Evolutionary conservation across 1,140 invertebrate genomes (phyloP).

Genomic region (Cydia fagiglandana): DNA sequence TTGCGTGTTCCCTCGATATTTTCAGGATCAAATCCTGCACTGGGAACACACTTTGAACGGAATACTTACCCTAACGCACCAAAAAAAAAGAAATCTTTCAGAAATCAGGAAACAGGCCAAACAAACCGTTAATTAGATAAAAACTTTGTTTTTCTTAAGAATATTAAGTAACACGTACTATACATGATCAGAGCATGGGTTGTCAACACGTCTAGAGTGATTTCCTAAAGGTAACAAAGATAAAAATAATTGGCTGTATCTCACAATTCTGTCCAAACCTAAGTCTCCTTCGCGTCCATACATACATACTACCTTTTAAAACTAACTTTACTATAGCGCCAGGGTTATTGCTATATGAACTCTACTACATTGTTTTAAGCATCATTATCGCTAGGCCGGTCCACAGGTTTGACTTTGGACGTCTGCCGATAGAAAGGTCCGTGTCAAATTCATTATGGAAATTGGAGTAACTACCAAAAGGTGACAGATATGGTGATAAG

Average conservation of each 20-base stretch:
- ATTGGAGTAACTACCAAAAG: conserved; percentile 9
- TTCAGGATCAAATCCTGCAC: too few species aligned
- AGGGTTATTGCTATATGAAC: not conserved
- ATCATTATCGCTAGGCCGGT: not conserved
- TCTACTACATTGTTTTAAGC: not conserved
- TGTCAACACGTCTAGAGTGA: not conserved
- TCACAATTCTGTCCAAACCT: not conserved
- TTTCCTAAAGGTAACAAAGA: not conserved
- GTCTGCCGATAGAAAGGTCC: not conserved
- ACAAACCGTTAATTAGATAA: too few species aligned
- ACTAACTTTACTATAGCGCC: not conserved
- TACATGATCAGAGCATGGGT: not conserved
- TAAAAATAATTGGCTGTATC: not conserved
- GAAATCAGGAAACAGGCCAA: too few species aligned
- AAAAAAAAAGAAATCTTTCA: not conserved
- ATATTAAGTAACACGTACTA: too few species aligned
- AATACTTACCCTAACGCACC: too few species aligned
- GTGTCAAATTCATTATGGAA: conserved; percentile 7
- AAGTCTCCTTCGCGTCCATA: not conserved
- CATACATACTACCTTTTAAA: not conserved
- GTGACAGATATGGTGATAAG: conserved; percentile 6
- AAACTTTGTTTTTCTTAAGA: too few species aligned
- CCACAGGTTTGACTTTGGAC: conserved; percentile 3
- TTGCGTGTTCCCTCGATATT: too few species aligned
- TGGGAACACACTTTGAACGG: too few species aligned